Conservation (phyloP, 2,888 invertebrate genomes). For the Drosophila engyochracea region DNA sequence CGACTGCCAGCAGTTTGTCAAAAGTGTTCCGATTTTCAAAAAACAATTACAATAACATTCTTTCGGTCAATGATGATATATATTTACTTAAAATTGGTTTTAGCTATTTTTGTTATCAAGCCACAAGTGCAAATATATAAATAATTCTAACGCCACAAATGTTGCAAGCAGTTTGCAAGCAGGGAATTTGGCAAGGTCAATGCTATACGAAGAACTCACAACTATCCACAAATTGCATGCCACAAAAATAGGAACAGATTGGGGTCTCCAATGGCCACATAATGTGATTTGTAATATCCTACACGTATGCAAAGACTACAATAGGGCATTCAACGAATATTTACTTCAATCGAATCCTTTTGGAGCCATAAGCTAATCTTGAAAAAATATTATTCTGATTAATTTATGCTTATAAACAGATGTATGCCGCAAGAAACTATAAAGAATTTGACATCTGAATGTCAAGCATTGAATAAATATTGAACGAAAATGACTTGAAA, state of each 20-base stretch:
- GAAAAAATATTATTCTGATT: neutral
- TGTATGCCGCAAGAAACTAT: too few species aligned
- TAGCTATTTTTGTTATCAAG: neutral
- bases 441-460: neutral
- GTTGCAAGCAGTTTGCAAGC: conserved; percentile 22
- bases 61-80: neutral
- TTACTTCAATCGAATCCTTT: neutral
- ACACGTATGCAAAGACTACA: neutral
- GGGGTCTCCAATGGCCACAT: conserved; percentile 35
- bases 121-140: neutral
- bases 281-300: conserved; percentile 27
- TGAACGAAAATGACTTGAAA: neutral
- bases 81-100: neutral
- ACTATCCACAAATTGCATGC: conserved; percentile 38
- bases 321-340: neutral
- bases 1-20: too few species aligned
- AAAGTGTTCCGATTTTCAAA: neutral
- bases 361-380: neutral
- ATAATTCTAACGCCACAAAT: conserved; percentile 18
- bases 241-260: conserved; percentile 4
- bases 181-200: conserved; percentile 20
- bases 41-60: too few species aligned
- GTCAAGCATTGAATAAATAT: neutral
- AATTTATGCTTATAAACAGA: neutral
- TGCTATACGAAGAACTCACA: conserved; percentile 8